Percentiles rank a stretch among this genome's conserved stretches.
Evolutionary conservation across 2,888 invertebrate genomes (phyloP).

Genomic region (Stenichneumon culpator): DNA sequence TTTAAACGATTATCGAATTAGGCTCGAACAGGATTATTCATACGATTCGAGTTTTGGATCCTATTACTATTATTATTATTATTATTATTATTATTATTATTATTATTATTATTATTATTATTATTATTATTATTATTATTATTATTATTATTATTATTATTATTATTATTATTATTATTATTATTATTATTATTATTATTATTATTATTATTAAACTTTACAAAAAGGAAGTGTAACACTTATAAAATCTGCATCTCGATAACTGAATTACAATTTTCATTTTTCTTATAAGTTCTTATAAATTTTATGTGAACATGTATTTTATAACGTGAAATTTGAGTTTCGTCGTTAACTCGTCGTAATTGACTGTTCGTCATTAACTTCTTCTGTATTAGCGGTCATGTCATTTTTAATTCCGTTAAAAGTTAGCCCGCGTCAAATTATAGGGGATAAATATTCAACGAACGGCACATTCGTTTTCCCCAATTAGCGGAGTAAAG

Average conservation of each 20-base stretch:
- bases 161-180: neutral
- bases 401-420: neutral
- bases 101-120: neutral
- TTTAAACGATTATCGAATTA: neutral
- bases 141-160: neutral
- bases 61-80: neutral
- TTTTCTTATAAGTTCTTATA: no score
- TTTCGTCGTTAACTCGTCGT: neutral
- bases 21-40: neutral
- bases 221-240: no score
- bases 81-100: neutral
- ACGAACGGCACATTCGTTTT: neutral
- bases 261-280: no score
- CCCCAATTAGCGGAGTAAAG: conserved; percentile 20
- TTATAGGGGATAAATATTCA: neutral
- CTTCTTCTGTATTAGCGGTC: neutral
- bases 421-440: neutral
- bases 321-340: neutral
- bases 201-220: no score
- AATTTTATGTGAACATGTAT: no score
- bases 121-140: neutral
- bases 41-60: neutral
- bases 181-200: neutral
- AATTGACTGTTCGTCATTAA: neutral
- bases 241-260: no score